phyloP scores from a whole-genome alignment of 2,113 vertebrate genomes.

The Grallaria varia region DNA sequence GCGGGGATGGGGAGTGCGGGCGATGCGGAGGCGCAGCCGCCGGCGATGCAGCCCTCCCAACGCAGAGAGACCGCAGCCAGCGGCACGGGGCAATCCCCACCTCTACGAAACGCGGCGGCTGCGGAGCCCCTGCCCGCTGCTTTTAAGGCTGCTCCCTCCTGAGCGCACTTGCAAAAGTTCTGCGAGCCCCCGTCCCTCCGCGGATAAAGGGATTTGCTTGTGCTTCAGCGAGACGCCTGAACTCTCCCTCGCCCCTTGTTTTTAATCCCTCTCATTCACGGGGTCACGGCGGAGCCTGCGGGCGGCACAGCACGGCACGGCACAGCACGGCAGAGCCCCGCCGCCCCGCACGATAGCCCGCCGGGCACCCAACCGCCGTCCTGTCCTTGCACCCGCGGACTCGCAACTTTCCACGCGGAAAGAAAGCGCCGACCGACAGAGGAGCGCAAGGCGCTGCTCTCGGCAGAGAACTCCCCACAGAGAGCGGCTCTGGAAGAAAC shows the following conservation, averaged over 20 bases:
- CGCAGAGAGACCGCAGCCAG: too few relatives aligned
- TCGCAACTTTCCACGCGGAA: background rate
- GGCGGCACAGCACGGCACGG: background rate
- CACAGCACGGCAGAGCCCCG: too few relatives aligned
- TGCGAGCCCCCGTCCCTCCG: background rate
- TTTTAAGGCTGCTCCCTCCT: background rate
- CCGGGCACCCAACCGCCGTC: background rate
- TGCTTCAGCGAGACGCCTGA: background rate
- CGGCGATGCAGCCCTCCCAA: background rate
- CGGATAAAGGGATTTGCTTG: background rate
- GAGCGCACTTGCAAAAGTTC: background rate
- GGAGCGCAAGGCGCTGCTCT: background rate
- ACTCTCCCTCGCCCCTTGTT: background rate
- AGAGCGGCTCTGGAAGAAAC: background rate
- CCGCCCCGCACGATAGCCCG: background rate
- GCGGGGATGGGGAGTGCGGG: background rate
- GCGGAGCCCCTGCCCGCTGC: background rate
- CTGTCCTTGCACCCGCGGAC: background rate
- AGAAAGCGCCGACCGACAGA: background rate
- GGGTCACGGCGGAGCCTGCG: background rate
- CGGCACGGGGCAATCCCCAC: background rate
- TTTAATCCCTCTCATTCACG: background rate
- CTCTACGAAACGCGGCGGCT: background rate
- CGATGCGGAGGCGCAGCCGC: background rate
- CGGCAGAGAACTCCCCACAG: background rate